Conservation (phyloP, 2,113 vertebrate genomes). For the Myrmecobius fasciatus region DNA sequence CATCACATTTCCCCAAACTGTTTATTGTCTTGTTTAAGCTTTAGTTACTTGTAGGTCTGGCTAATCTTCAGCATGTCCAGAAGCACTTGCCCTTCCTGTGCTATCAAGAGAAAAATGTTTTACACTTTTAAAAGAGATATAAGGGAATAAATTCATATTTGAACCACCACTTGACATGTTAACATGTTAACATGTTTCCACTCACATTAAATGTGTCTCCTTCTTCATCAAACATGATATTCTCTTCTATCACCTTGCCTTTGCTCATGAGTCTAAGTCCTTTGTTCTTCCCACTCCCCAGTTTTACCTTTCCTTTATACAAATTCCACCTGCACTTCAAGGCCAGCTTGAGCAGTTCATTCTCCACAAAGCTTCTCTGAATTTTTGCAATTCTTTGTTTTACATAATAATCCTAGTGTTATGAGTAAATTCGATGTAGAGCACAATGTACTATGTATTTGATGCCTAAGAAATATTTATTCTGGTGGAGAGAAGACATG, state of each 20-base stretch:
- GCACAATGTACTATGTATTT: neutral
- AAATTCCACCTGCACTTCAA: neutral
- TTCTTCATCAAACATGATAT: neutral
- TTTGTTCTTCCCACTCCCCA: neutral
- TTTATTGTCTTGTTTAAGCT: neutral
- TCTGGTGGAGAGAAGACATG: too few relatives aligned
- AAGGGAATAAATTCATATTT: neutral
- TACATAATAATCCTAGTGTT: neutral
- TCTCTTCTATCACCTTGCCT: neutral
- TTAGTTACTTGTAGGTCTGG: neutral
- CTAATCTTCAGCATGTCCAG: neutral
- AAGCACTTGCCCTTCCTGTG: neutral
- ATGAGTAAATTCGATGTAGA: neutral
- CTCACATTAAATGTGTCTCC: neutral
- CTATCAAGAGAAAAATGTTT: neutral
- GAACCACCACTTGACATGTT: neutral
- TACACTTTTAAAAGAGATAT: neutral
- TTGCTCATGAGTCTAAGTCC: neutral
- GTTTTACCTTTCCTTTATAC: neutral
- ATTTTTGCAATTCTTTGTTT: neutral
- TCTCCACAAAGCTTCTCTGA: neutral
- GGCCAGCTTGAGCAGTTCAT: neutral
- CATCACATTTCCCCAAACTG: neutral
- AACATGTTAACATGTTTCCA: neutral
- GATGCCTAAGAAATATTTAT: neutral